Conservation (phyloP, 2,113 vertebrate genomes). For the Chaetops frenatus region DNA sequence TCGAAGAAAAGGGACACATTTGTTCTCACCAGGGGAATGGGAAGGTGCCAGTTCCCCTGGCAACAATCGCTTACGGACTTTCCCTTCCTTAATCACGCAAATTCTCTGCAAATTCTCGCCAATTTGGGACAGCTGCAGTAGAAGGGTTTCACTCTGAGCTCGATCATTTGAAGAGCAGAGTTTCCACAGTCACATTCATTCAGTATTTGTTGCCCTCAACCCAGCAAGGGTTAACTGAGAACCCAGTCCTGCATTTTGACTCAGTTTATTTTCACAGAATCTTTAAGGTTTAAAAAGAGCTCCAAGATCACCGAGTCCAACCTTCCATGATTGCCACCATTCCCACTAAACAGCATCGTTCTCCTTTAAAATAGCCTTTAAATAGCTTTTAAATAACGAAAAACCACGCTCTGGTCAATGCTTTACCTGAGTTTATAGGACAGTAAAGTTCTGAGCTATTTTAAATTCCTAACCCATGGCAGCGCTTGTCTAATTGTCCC, state of each 20-base stretch:
- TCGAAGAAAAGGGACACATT: not conserved
- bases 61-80: not conserved
- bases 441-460: not conserved
- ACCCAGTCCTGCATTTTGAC: not conserved
- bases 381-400: not conserved
- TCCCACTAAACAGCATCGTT: not conserved
- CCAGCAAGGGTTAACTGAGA: not conserved
- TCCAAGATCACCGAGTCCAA: not conserved
- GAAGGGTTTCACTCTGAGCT: not conserved
- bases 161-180: not conserved
- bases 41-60: conserved; percentile 3
- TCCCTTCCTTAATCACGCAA: not conserved
- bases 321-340: not conserved
- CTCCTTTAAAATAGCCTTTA: not conserved
- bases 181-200: fast-evolving
- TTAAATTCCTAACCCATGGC: not conserved
- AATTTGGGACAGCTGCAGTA: not conserved
- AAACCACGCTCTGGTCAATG: not conserved
- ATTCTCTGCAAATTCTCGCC: not conserved
- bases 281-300: not conserved
- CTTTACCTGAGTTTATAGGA: not conserved
- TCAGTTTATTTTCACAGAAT: not conserved
- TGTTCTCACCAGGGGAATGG: not conserved
- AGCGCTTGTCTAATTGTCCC: not conserved
- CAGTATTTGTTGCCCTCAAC: not conserved